A percentile compares a stretch with the other conserved stretches of the same genome.
phyloP scores from a whole-genome alignment of 2,888 invertebrate species.

The Andrena flavipes region DNA sequence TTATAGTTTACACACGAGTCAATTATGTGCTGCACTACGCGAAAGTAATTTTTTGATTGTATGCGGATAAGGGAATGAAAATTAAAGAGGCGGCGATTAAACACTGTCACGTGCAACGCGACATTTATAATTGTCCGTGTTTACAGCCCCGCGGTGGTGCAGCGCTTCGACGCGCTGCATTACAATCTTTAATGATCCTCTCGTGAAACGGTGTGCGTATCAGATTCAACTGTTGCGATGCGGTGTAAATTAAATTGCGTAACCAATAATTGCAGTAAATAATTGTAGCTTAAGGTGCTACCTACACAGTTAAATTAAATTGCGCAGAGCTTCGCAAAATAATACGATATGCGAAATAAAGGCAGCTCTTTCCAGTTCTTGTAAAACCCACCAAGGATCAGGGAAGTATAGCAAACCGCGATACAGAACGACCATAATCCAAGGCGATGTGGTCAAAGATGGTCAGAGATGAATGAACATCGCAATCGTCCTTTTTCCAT shows the following conservation, averaged over 20 bases:
- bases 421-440: conserved; percentile 10
- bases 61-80: conserved; percentile 30
- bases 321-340: neutral
- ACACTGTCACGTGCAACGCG: conserved; percentile 18
- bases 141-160: conserved; percentile 2
- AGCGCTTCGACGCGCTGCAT: neutral
- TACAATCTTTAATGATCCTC: conserved; percentile 10
- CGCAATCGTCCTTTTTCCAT: neutral
- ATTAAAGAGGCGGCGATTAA: conserved; percentile 6
- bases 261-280: neutral
- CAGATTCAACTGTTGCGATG: too few species aligned
- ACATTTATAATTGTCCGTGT: conserved; percentile 37
- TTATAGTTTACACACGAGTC: conserved; percentile 35
- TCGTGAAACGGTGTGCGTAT: neutral
- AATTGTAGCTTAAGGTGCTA: too few species aligned
- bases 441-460: conserved; percentile 23
- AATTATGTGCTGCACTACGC: conserved; percentile 26
- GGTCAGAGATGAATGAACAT: neutral
- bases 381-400: neutral
- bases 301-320: too few species aligned
- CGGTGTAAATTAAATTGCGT: too few species aligned
- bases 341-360: neutral
- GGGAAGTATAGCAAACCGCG: conserved; percentile 21
- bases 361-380: neutral
- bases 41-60: conserved; percentile 39